These are phyloP conservation scores for Polymixis lichenea DNA, from an alignment of 2,888 invertebrate species.

Conservation along the genomic window DNA sequence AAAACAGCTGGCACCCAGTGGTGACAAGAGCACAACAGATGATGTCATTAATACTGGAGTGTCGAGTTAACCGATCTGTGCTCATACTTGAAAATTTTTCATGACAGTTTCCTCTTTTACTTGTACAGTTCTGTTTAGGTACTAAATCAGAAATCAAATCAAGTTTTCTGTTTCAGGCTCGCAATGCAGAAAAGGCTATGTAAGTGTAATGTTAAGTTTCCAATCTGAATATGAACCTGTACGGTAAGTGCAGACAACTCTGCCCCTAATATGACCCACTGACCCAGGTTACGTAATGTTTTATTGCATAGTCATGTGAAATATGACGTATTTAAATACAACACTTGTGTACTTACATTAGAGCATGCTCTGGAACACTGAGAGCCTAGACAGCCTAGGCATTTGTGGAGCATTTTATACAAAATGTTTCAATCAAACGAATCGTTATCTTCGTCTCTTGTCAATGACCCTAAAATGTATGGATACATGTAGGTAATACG, in stretches of 20 bases:
- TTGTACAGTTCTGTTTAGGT: neutral
- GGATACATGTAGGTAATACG: neutral
- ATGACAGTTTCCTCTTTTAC: neutral
- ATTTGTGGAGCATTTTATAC: neutral
- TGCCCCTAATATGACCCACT: no score
- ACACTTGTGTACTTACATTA: neutral
- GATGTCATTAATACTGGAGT: no score
- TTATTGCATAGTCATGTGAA: neutral
- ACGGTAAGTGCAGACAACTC: neutral
- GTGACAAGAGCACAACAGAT: no score
- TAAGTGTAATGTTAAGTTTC: slow-evolving; percentile 89
- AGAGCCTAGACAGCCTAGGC: neutral
- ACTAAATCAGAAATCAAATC: neutral
- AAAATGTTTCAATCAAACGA: neutral
- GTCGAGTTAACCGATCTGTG: no score
- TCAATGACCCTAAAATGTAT: neutral
- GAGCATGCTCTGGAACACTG: neutral
- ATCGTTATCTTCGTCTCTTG: neutral
- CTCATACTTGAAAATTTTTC: neutral
- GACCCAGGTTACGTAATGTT: neutral
- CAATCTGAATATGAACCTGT: no score
- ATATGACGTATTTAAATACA: neutral
- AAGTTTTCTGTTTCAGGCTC: slow-evolving; percentile 92
- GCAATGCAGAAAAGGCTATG: slow-evolving; percentile 99
- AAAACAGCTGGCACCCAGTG: no score